Evolutionary conservation across 2,797 vertebrate species (phyloP).

Genomic region (Falco peregrinus): DNA sequence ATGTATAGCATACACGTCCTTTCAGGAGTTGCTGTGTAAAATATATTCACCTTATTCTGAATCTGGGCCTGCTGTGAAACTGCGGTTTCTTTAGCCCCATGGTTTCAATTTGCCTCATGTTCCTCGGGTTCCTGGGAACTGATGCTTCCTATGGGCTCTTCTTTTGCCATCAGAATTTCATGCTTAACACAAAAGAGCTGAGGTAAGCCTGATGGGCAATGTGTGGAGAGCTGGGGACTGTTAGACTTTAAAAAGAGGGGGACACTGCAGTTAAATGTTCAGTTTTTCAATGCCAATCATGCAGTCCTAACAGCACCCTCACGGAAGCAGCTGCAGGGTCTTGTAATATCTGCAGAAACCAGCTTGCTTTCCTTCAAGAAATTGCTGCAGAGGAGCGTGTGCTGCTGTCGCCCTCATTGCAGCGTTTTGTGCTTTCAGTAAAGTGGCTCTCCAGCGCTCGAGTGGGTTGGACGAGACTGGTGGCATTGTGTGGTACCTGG

Average conservation of each 20-base stretch:
- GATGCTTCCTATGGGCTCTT: background rate
- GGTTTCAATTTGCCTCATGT: background rate
- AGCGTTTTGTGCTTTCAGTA: slow-evolving; percentile 75
- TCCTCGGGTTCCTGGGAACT: background rate
- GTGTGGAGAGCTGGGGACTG: background rate
- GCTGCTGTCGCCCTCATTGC: background rate
- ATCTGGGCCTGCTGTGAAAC: background rate
- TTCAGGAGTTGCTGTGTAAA: background rate
- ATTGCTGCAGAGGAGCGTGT: background rate
- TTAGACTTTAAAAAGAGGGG: background rate
- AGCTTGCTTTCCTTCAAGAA: background rate
- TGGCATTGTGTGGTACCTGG: slow-evolving; percentile 91
- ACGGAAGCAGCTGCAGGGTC: background rate
- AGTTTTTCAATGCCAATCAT: background rate
- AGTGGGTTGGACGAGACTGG: slow-evolving; percentile 87
- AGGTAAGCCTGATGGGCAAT: background rate
- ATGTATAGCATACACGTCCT: background rate
- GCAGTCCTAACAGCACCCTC: background rate
- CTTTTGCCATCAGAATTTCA: background rate
- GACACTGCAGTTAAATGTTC: background rate
- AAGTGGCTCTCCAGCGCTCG: slow-evolving; percentile 84
- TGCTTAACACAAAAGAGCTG: background rate
- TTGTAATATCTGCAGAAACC: background rate
- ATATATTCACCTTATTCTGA: background rate
- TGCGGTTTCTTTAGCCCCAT: background rate